Conservation (phyloP, 92 coral and sea anemone species). For the Umimayanthus chanpuru region DNA sequence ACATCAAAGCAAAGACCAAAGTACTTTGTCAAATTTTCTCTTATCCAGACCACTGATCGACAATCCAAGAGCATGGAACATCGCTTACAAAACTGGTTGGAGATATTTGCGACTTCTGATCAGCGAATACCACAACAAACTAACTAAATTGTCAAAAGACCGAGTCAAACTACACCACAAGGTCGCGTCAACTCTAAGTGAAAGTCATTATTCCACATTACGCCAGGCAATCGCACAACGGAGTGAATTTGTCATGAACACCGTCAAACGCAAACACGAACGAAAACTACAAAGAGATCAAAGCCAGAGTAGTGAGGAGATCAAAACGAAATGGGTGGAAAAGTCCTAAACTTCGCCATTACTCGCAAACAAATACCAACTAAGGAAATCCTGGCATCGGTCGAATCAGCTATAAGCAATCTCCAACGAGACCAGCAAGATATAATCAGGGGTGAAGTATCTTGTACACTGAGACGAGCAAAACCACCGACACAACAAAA, state of each 20-base stretch:
- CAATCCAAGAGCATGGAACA: neutral
- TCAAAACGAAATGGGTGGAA: constrained; percentile 37
- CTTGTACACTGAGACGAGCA: no score
- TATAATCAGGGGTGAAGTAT: no score
- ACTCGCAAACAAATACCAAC: no score
- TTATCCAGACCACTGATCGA: neutral
- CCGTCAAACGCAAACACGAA: constrained; percentile 24
- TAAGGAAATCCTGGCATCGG: no score
- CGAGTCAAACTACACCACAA: neutral
- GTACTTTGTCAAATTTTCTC: neutral
- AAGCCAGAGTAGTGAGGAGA: neutral
- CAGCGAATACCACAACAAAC: neutral
- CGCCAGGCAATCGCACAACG: constrained; percentile 22
- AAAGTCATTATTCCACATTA: constrained; percentile 19
- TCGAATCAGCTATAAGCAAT: no score
- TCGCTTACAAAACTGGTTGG: neutral
- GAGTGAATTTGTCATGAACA: neutral
- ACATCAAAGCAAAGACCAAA: neutral
- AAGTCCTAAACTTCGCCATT: no score
- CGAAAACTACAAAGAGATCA: constrained; percentile 22
- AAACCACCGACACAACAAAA: no score
- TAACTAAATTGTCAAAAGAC: neutral
- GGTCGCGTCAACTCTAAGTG: constrained; percentile 1
- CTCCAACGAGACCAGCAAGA: no score
- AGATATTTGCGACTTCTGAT: neutral